phyloP scores from a whole-genome alignment of 1,140 invertebrate species.

The Drosophila auraria region DNA sequence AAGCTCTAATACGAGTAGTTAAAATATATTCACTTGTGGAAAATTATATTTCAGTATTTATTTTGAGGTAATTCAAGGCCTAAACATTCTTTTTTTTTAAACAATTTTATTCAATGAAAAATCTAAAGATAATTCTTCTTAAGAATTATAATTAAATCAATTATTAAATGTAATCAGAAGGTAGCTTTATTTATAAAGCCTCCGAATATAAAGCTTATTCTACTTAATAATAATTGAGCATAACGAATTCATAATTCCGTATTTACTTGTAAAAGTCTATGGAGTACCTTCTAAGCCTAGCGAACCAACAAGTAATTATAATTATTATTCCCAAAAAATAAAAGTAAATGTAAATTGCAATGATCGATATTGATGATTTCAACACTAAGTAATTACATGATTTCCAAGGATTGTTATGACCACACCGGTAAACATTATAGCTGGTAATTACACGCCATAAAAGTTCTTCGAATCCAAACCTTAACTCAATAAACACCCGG shows the following conservation, averaged over 20 bases:
- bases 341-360: neutral
- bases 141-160: too few relatives aligned
- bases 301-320: neutral
- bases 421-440: constrained; percentile 5
- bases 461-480: neutral
- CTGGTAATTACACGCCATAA: constrained; percentile 18
- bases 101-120: too few relatives aligned
- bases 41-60: too few relatives aligned
- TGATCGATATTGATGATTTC: constrained; percentile 12
- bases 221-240: neutral
- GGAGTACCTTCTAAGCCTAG: neutral
- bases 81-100: too few relatives aligned
- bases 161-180: too few relatives aligned
- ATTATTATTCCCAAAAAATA: neutral
- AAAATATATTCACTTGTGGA: neutral
- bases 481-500: constrained; percentile 9
- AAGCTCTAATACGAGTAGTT: too few relatives aligned
- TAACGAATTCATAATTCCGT: neutral
- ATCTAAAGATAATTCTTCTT: too few relatives aligned
- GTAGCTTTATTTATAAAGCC: too few relatives aligned
- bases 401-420: constrained; percentile 24
- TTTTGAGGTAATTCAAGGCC: too few relatives aligned
- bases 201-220: too few relatives aligned
- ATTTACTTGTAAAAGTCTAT: neutral
- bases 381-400: constrained; percentile 12